Evolutionary conservation across 2,797 vertebrate species (phyloP), one percentile per base, ranked within the genome.

Genomic region (Potorous gilbertii): DNA sequence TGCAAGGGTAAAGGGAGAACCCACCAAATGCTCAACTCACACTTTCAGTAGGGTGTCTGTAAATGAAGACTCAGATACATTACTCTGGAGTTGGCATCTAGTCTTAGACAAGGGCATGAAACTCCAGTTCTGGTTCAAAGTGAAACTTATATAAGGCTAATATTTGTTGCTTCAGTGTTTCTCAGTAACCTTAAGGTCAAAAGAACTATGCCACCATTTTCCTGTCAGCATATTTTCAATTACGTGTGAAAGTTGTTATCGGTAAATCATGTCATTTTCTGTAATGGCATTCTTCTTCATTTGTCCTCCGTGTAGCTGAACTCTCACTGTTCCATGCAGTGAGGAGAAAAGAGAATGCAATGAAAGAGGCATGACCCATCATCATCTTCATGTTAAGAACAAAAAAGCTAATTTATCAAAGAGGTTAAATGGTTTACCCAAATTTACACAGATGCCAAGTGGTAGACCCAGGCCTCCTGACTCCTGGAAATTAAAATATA

Each of bases 361-460:
- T 27, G 21, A 81, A 81, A 46, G 40, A 46, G 21, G 1, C 8
- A 46, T 46, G 40, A 13, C 21, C 6, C 16, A 91, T 91, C 52
- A 95, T 90, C 52, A 52, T 91, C 9, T 81, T 95, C n/a, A 52
- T 66, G 93, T 90, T 55, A 57, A 6, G 87, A 9, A 93, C 59
- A 95, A 93, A n/a, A 3, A 94, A 5, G 91, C 46, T 46, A 91
- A 96, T 55, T n/a, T 87, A 52, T 66, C 93, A 90, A 54, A 93
- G 28, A 95, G 0, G 31, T 87, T 54, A 90, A 29, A 91, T 16
- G 62, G 54, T 13, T 95, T 91, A 94, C 34, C 12, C 40, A 29
- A 62, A 54, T 62, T 90, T 87, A 94, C 93, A 95, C 34, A 62
- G 5, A 66, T 46, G 50, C 6, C 89, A 94, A 95, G 29, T 55